phyloP scores from a whole-genome alignment of 2,797 vertebrate genomes.

The Enteromius argenteus region DNA sequence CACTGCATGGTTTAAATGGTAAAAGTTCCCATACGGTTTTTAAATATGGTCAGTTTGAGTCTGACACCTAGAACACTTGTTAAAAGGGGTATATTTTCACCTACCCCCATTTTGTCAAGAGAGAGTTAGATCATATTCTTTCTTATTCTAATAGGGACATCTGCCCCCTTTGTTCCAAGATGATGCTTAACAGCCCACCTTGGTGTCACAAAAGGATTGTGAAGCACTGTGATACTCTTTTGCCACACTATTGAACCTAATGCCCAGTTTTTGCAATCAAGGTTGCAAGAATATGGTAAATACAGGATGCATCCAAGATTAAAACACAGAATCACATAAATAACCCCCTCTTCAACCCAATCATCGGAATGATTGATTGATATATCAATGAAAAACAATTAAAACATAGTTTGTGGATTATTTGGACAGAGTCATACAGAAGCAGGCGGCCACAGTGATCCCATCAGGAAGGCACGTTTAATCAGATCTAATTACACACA shows the following conservation, averaged over 20 bases:
- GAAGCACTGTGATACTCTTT: conserved; percentile 5
- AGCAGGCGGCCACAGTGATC: conserved; percentile 69
- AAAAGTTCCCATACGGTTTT: neutral
- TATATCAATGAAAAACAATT: neutral
- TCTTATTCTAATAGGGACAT: conserved; percentile 53
- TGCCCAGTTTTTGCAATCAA: neutral
- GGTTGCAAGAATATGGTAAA: neutral
- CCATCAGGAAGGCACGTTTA: conserved; percentile 83
- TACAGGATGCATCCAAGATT: neutral
- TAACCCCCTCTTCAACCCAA: neutral
- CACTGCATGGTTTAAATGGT: neutral
- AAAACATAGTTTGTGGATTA: neutral
- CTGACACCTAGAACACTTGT: conserved; percentile 21
- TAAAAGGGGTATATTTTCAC: conserved; percentile 25
- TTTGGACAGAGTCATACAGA: conserved; percentile 21
- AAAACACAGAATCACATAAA: neutral
- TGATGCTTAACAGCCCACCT: conserved; percentile 17
- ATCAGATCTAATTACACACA: conserved; percentile 93
- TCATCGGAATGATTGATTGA: neutral
- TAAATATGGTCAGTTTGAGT: neutral
- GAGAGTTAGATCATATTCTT: neutral
- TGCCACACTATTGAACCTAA: neutral
- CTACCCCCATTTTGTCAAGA: neutral
- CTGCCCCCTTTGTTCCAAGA: conserved; percentile 34
- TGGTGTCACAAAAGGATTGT: conserved; percentile 26